phyloP scores from a whole-genome alignment of 1,140 invertebrate species.

The Aphaenogaster floridana region DNA sequence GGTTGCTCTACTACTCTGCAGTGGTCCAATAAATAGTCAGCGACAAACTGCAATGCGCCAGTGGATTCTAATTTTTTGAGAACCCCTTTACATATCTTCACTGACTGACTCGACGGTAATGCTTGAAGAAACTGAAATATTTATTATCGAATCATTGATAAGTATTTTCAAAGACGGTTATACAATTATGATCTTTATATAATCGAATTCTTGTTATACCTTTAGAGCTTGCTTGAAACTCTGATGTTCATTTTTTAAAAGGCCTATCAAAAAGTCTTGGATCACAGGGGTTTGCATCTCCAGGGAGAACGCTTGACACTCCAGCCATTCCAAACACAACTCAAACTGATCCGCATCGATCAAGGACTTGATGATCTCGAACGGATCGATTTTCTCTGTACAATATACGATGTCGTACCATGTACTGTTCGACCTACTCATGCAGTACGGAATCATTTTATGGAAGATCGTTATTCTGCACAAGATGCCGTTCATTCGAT shows the following conservation, averaged over 20 bases:
- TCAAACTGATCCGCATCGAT: conserved; percentile 87
- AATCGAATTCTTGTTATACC: conserved; percentile 69
- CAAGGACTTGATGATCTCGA: conserved; percentile 78
- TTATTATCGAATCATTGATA: conserved; percentile 64
- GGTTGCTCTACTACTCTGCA: conserved; percentile 82
- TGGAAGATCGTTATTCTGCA: conserved; percentile 84
- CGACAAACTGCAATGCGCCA: conserved; percentile 88
- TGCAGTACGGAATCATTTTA: conserved; percentile 83
- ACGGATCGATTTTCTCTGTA: conserved; percentile 81
- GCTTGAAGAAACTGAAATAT: conserved; percentile 84
- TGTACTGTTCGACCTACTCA: conserved; percentile 72
- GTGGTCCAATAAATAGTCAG: conserved; percentile 88
- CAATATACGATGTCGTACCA: conserved; percentile 86
- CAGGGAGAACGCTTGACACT: conserved; percentile 84
- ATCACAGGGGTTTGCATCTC: conserved; percentile 79
- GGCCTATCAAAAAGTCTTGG: conserved; percentile 80
- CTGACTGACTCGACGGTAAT: conserved; percentile 86
- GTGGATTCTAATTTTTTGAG: conserved; percentile 89
- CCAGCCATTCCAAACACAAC: conserved; percentile 89
- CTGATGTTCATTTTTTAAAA: conserved; percentile 77
- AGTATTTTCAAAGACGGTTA: neutral
- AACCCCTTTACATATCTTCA: conserved; percentile 89
- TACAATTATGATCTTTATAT: conserved; percentile 5
- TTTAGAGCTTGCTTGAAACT: conserved; percentile 80
- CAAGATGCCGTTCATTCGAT: conserved; percentile 83